Evolutionary conservation across 2,113 vertebrate genomes (phyloP), one percentile per base, ranked within the genome.

Genomic region (Todiramphus saurophagus): DNA sequence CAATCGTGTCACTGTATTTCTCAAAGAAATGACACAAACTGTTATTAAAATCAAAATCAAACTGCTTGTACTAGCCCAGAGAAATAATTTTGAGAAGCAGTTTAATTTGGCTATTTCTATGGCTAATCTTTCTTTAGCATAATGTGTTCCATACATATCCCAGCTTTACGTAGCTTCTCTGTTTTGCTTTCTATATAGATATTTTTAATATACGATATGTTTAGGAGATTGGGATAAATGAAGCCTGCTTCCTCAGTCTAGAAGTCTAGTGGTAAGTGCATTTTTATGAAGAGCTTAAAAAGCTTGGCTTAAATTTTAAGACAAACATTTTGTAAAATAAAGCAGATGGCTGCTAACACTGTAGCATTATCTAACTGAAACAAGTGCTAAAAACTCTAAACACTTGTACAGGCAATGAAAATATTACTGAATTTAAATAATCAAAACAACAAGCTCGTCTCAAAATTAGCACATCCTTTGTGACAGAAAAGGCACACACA

Each of bases 301-400:
- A 91, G 39, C 67, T 92, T 73, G 41, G 51, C 66, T 96, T 93
- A 81, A 96, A 93, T 95, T 95, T 97, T 91, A 95, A 76, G 81
- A 75, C 83, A 92, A 97, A 88, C 41, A 83, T 88, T 93, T 94
- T 74, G 41, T 93, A 89, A 95, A 94, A 97, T 94, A 90, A 96
- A 97, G 68, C 96, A 98, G 97, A 97, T 97, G 97, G 96, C 46
- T 95, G 81, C 70, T 95, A 76, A 94, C 81, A 87, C 68, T 90
- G 60, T 53, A 94, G 82, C 86, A 83, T 96, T 96, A 96, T 95
- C 80, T 94, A 63, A 46, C 92, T 94, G 94, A 96, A 97, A 96
- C 7, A 43, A 97, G 58, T 88, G 72, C 24, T 87, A 95, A 81
- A 93, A 77, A 59, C 46, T 92, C 89, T 75, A 83, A 80, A 92